Percentiles rank a stretch among this genome's conserved stretches.
Conservation (phyloP, 1,140 invertebrate genomes). For the Archivesica marissinica region DNA sequence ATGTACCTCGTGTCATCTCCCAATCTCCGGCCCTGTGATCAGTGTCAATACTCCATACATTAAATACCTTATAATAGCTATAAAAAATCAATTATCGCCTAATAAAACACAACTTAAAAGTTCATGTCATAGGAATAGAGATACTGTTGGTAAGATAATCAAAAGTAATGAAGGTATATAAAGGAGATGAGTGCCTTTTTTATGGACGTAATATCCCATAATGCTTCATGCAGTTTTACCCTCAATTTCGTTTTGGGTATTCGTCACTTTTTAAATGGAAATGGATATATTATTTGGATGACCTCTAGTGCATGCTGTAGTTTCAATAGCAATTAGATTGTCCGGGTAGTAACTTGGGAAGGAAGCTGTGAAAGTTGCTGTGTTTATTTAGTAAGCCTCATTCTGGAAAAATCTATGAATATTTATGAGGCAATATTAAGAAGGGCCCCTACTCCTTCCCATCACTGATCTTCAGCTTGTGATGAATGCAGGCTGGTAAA, state of each 20-base stretch:
- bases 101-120: slow-evolving; percentile 25
- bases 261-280: slow-evolving; percentile 16
- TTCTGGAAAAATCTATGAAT: too few species aligned
- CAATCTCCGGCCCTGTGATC: not conserved
- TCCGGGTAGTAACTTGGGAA: too few species aligned
- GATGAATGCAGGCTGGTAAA: too few species aligned
- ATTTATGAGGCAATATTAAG: too few species aligned
- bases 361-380: not conserved
- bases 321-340: too few species aligned
- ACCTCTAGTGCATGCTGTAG: too few species aligned
- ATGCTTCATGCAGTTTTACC: not conserved
- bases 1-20: not conserved
- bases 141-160: not conserved
- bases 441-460: too few species aligned
- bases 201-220: slow-evolving; percentile 2
- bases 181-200: not conserved
- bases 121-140: slow-evolving; percentile 2
- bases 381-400: too few species aligned
- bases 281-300: too few species aligned
- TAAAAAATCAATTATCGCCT: slow-evolving; percentile 33
- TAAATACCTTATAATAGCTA: not conserved
- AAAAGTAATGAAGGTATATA: slow-evolving; percentile 9
- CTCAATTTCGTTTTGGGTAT: not conserved
- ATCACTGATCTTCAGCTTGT: too few species aligned
- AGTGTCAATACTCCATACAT: not conserved